Evolutionary conservation across 2,888 invertebrate species (phyloP), one percentile per base, ranked within the genome.

Genomic region (Serrognathus titanus): DNA sequence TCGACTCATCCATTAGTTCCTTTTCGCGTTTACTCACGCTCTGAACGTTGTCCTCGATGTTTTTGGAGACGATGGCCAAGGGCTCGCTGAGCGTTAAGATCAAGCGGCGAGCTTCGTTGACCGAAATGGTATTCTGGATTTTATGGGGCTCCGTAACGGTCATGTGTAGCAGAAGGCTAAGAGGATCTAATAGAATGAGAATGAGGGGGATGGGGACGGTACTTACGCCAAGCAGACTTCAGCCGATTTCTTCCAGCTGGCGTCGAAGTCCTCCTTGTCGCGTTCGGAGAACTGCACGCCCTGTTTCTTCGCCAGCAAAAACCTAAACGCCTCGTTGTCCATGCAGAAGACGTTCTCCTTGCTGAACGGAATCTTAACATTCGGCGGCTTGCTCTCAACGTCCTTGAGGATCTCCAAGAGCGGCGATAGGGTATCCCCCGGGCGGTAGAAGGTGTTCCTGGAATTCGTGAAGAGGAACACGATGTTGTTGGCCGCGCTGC

Each of bases 41-140:
- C 9, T 48, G 67, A 39, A 51, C 74, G 72, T 76, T 76, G 49
- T 74, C 71, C 11, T 69, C 58, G 24, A 76, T 72, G 5, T 71
- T 56, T 57, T 75, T 69, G 1, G 71, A 65, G 47, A 75, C 72
- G 48, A 75, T 75, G 3, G 73, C 71, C 54, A 76, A 61, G 0
- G 76, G 76, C 59, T 71, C 68, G 0, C 72, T 64, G 35, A 76
- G 54, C 11, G 74, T 69, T 31, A 68, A 62, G 31, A 76, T 73
- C n/a, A 71, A 51, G 43, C 71, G 65, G 11, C 75, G 59, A 1
- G 73, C 72, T 58, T 75, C 71, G 40, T 75, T 75, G 1, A 75
- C 63, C 3, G 71, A 72, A 11, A 70, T 56, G 1, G 75, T 75
- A 45, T 70, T 69, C 51, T 69, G 62, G 4, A 75, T 67, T 39